Percentiles rank a stretch among this genome's conserved stretches.
These are phyloP conservation scores for Papilio polyxenes DNA, from an alignment of 1,140 invertebrate species.

Conservation along the genomic window DNA sequence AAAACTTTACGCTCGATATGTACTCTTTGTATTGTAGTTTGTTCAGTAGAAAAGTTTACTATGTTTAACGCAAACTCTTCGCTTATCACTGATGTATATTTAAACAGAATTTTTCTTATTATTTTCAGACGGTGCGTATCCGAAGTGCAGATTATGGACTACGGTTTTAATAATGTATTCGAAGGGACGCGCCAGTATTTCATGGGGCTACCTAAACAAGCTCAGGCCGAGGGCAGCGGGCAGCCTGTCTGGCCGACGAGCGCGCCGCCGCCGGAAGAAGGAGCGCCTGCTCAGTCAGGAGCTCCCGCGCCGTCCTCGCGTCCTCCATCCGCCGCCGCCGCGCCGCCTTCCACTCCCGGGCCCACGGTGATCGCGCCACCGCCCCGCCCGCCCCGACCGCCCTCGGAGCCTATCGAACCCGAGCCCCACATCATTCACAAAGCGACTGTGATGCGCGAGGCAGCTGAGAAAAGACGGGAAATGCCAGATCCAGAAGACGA, in stretches of 20 bases:
- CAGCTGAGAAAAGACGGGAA: constrained; percentile 76
- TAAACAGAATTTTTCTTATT: constrained; percentile 38
- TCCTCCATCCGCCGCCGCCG: constrained; percentile 71
- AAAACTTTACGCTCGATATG: constrained; percentile 53
- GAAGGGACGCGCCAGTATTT: constrained; percentile 90
- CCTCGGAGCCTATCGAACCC: constrained; percentile 74
- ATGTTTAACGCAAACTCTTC: neutral
- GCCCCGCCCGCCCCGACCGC: constrained; percentile 68
- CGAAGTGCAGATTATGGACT: constrained; percentile 83
- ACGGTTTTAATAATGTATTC: constrained; percentile 88
- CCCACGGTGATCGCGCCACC: constrained; percentile 56
- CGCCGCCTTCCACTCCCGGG: constrained; percentile 65
- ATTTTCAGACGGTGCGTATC: constrained; percentile 64
- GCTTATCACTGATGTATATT: neutral
- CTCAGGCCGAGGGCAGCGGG: constrained; percentile 71
- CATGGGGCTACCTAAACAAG: constrained; percentile 85
- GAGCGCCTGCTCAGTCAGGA: constrained; percentile 73
- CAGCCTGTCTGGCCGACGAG: constrained; percentile 71
- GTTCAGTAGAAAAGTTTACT: neutral
- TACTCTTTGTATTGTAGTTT: constrained; percentile 24
- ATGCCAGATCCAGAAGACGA: constrained; percentile 75
- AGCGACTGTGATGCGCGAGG: constrained; percentile 79
- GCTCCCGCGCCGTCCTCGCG: constrained; percentile 66
- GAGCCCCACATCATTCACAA: constrained; percentile 78
- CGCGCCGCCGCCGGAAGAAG: constrained; percentile 67